Evolutionary conservation across 2,113 vertebrate genomes (phyloP).

Genomic region (Phaethon lepturus): DNA sequence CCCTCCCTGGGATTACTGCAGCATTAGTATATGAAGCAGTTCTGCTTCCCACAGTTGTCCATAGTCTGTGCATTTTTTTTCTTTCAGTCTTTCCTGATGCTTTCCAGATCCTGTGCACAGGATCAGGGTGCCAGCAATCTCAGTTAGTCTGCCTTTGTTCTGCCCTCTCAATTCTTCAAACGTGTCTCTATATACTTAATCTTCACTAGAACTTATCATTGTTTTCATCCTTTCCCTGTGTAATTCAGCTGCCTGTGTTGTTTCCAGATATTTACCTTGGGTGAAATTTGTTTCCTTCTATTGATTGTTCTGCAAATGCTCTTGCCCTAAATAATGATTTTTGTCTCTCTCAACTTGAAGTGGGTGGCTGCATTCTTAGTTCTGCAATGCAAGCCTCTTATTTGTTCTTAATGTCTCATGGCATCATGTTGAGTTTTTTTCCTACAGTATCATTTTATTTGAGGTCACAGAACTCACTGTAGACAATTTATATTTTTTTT

Average conservation of each 20-base stretch:
- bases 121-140: background rate
- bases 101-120: constrained; percentile 38
- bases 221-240: background rate
- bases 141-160: constrained; percentile 2
- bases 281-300: background rate
- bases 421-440: background rate
- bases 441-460: background rate
- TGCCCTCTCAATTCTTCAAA: constrained; percentile 1
- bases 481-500: background rate
- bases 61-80: background rate
- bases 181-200: background rate
- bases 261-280: background rate
- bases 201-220: background rate
- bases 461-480: background rate
- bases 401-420: background rate
- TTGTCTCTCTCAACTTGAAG: constrained; percentile 6
- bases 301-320: background rate
- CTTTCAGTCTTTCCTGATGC: constrained; percentile 21
- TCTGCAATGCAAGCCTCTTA: background rate
- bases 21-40: constrained; percentile 8
- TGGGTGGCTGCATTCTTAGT: background rate
- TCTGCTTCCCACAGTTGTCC: constrained; percentile 45
- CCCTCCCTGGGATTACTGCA: background rate
- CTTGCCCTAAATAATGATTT: background rate
- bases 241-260: background rate